Base-by-base conservation (phyloP, 2,888 invertebrate genomes). In the Trachelus iudaicus region DNA sequence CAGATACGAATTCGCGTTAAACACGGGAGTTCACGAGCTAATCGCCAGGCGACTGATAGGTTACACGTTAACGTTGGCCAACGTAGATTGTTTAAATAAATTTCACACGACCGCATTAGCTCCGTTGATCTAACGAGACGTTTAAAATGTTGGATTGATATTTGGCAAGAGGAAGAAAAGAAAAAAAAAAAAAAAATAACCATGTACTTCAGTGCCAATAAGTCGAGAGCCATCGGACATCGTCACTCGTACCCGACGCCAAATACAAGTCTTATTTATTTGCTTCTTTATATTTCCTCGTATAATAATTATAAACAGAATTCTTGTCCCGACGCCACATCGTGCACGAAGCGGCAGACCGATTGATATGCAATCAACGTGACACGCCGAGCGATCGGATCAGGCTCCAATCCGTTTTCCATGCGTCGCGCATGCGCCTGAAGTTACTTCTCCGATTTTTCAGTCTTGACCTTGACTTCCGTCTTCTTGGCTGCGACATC, bases 401-500 rank as follows among this genome's bases (percentile, higher is more conserved):
- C 6, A 56, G 56, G 23, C 56, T 56, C 56, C 56, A 23, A 56
- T 9, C 0, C 0, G 23, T 56, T 56, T 23, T 56, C 23, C 23
- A 1, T 56, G n/a, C n/a, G 2, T 1, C 1, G 9, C 56, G 23
- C 1, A 56, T 23, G 23, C 23, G 56, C 56, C 1, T 9, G 9
- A 71, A 77, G 79, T 85, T 87, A 89, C 76, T 89, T 86, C 34
- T 88, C 87, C 73, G 77, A 34, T 75, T 87, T 87, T 33, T 90
- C 89, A 34, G 80, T 69, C 76, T 89, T 89, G 68, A 82, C 77
- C 85, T 90, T 90, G 4, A 77, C 40, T 33, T 89, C 88, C 34
- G 82, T 81, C 71, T 86, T 86, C 75, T 88, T 89, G 40, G 91
- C 88, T 89, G 92, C 93, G 80, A 87, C 91, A 4, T 89, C 85